Base-by-base conservation (phyloP, 2,113 vertebrate species). In the Sphyrna mokarran region DNA sequence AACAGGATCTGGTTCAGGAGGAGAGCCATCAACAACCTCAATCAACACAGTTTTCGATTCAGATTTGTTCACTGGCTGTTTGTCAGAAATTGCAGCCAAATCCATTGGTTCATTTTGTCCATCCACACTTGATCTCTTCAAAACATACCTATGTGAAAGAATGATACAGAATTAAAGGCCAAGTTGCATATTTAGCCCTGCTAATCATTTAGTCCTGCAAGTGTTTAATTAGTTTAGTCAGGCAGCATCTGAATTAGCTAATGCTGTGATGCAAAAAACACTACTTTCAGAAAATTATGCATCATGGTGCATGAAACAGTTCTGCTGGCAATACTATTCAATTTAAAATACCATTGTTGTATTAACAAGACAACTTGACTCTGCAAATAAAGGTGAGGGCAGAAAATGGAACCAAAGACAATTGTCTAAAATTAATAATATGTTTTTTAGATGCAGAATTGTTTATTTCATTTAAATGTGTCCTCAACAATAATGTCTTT, bases 81-180 rank as follows among this genome's bases (percentile, higher is more conserved):
- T 23, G 13, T 76, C 69, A 76, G 91, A 95, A 91, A 0, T 96
- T 96, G 0, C 23, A 70, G 76, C 96, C 96, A 0, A 54, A 94
- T 93, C 66, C 80, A 89, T 95, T 48, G 95, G 95, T 72, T 97
- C 96, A 96, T 96, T 96, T n/a, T 0, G 76, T 76, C 3, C 48
- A 29, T 96, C 89, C 0, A 96, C 70, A 40, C 96, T 58, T 85
- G 78, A 54, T 10, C 63, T 96, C 97, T 97, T 98, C 97, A 97
- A 95, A 96, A 97, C 95, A 96, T 98, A 97, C 97, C 98, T 95
- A 14, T 10, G 7, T 7, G 43, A 54, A 95, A 95, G 68, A 70
- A 95, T 76, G 66, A 72, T 18, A 76, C 37, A 72, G 40, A 95
- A 48, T 72, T 95, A 69, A 94, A 94, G 63, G 20, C 23, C 63